Percentiles rank a stretch among this genome's conserved stretches.
Conservation (phyloP, 2,113 vertebrate genomes). For the Zingel zingel region DNA sequence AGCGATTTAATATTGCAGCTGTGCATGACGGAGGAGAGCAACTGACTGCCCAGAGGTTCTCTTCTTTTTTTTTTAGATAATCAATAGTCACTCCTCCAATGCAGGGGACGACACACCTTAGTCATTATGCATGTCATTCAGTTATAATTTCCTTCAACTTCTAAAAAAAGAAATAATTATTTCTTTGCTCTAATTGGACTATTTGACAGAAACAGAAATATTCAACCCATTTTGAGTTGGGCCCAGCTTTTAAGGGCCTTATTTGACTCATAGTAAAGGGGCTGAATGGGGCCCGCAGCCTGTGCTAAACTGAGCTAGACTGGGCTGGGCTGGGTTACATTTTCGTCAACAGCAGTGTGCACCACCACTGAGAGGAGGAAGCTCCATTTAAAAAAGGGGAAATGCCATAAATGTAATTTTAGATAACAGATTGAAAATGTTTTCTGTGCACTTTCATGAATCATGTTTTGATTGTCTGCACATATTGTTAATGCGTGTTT, state of each 20-base stretch:
- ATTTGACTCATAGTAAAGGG: conserved; percentile 45
- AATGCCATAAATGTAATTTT: conserved; percentile 24
- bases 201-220: conserved; percentile 36
- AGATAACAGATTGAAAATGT: conserved; percentile 33
- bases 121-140: conserved; percentile 32
- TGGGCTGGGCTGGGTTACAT: conserved; percentile 6
- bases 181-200: conserved; percentile 17
- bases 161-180: background rate
- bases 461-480: background rate
- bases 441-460: conserved; percentile 18
- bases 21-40: conserved; percentile 55
- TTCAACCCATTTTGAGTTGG: conserved; percentile 32
- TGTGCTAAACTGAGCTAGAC: conserved; percentile 15
- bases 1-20: conserved; percentile 82
- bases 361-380: conserved; percentile 21
- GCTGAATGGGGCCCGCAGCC: conserved; percentile 19
- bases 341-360: conserved; percentile 35
- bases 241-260: conserved; percentile 28
- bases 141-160: conserved; percentile 23
- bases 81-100: conserved; percentile 38
- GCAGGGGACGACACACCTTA: background rate
- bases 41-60: conserved; percentile 43
- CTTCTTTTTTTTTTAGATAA: conserved; percentile 12
- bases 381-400: conserved; percentile 41
- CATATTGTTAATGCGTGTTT: conserved; percentile 27